Evolutionary conservation across 2,113 vertebrate species (phyloP).

Genomic region (Clarias batrachus): DNA sequence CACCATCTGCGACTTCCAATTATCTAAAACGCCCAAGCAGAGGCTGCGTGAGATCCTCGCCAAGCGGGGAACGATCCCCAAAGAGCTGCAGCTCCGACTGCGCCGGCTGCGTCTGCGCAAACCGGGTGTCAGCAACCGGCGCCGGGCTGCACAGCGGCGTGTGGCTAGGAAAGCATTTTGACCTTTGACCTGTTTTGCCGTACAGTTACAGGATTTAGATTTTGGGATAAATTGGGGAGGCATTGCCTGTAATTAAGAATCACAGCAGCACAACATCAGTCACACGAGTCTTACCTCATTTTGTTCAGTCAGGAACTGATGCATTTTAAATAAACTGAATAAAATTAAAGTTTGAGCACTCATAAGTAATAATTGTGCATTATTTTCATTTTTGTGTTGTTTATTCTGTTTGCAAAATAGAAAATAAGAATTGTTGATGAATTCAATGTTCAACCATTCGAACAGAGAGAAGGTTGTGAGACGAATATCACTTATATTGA

Average conservation of each 20-base stretch:
- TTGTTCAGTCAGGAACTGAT: background rate
- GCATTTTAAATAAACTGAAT: background rate
- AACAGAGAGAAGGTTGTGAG: background rate
- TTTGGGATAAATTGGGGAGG: background rate
- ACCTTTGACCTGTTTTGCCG: slow-evolving; percentile 22
- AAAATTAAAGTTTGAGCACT: background rate
- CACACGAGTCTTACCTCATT: background rate
- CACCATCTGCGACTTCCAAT: slow-evolving; percentile 85
- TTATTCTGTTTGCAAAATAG: background rate
- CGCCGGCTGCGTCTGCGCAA: slow-evolving; percentile 61
- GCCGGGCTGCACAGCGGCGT: slow-evolving; percentile 15
- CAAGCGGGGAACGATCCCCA: slow-evolving; percentile 77
- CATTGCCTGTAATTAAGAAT: background rate
- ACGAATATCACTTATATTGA: background rate
- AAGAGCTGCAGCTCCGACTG: slow-evolving; percentile 61
- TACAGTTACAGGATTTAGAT: background rate
- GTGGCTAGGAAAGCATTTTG: background rate
- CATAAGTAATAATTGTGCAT: background rate
- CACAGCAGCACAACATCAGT: background rate
- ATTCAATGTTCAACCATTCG: background rate
- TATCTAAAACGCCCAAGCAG: slow-evolving; percentile 82
- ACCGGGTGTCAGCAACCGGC: slow-evolving; percentile 61
- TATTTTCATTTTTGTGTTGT: background rate
- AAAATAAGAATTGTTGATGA: background rate
- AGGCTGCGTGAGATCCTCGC: slow-evolving; percentile 80